phyloP scores from a whole-genome alignment of 2,888 invertebrate species.

The Apamea sordens region DNA sequence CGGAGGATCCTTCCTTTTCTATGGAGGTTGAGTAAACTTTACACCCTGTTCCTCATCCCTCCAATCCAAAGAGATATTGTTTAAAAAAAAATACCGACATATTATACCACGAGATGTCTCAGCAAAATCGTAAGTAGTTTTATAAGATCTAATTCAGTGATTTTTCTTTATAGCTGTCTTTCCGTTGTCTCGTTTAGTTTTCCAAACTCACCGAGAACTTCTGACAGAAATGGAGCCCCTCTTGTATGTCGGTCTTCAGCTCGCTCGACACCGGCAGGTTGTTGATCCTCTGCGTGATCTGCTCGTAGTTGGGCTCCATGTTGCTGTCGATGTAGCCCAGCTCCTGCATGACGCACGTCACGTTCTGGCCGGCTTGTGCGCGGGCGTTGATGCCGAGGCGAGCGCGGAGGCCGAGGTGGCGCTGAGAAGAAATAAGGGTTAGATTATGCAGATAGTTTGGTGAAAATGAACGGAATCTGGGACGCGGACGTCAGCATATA shows the following conservation, averaged over 20 bases:
- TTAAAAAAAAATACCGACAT: too few species aligned
- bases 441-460: background rate
- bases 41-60: too few species aligned
- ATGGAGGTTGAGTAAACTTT: too few species aligned
- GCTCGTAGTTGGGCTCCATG: slow-evolving; percentile 92
- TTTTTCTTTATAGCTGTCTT: background rate
- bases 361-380: slow-evolving; percentile 86
- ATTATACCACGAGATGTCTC: too few species aligned
- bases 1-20: too few species aligned
- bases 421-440: slow-evolving; percentile 76
- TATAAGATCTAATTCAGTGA: too few species aligned
- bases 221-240: slow-evolving; percentile 92
- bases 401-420: slow-evolving; percentile 91
- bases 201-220: slow-evolving; percentile 91
- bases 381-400: slow-evolving; percentile 91
- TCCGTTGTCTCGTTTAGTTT: background rate
- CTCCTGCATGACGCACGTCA: slow-evolving; percentile 93
- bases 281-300: slow-evolving; percentile 91
- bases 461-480: background rate
- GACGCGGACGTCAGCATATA: background rate
- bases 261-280: slow-evolving; percentile 91
- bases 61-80: too few species aligned
- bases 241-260: slow-evolving; percentile 92
- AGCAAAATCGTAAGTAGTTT: too few species aligned
- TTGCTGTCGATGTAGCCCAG: slow-evolving; percentile 92